Base-by-base conservation (phyloP, 2,888 invertebrate genomes). In the Athalia circularis region DNA sequence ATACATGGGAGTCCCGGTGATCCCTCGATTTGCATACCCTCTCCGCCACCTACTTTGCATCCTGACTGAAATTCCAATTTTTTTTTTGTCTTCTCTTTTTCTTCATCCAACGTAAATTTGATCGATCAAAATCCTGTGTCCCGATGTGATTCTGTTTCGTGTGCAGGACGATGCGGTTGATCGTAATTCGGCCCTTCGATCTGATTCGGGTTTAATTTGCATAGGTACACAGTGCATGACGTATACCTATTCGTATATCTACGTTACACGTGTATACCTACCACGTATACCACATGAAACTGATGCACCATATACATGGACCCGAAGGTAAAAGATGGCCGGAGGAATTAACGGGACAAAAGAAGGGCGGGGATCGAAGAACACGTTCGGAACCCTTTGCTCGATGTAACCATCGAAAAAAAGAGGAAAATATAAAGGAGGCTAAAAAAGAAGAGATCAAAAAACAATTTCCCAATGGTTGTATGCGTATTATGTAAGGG, bases 131-230 rank as follows among this genome's bases (percentile, higher is more conserved):
- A 43, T 52, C 68, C 6, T 11, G 68, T 7, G 52, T 52, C 0
- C 7, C 7, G 29, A 9, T n/a, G 11, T n/a, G 54, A 54, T 54
- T 54, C 29, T 29, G 54, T 54, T 54, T 54, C 54, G 11, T 54
- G 54, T n/a, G 4, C 11, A n/a, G n/a, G 29, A 29, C 29, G 29
- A 54, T 29, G 13, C 43, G 15, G 29, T 54, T 13, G 15, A 52
- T 29, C 11, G 15, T 52, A 52, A 52, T 68, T 52, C 54, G 52
- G 29, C 68, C 54, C 68, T n/a, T 52, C 52, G 29, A 43, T 9
- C 43, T 15, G 68, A 68, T 68, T 68, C n/a, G 52, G 68, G 68
- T 54, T 68, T 7, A 68, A 68, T 68, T 68, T 68, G 68, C 68
- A 68, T 68, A 68, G 68, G 54, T 3, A 68, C 29, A 52, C 43